These are phyloP conservation scores for Pterobdella sp. DNA, from an alignment of 2,888 invertebrate species.

Conservation along the genomic window DNA sequence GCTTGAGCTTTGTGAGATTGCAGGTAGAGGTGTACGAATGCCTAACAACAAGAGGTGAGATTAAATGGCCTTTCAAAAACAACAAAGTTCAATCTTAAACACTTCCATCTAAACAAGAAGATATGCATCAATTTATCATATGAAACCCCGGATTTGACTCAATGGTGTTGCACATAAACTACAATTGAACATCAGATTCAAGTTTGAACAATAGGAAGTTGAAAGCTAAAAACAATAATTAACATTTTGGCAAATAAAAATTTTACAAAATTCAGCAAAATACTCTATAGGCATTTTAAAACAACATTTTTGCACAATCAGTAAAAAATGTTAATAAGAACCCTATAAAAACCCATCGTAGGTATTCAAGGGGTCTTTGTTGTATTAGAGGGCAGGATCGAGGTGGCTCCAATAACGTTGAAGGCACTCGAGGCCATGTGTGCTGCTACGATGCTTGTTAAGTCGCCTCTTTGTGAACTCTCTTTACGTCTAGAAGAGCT, in stretches of 20 bases:
- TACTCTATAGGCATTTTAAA: neutral
- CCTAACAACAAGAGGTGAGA: too few species aligned
- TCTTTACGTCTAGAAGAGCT: neutral
- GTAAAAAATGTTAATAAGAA: neutral
- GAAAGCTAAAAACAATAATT: neutral
- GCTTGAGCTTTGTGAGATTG: too few species aligned
- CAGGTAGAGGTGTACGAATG: too few species aligned
- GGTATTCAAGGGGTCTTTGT: neutral
- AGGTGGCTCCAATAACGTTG: constrained; percentile 20
- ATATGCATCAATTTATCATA: too few species aligned
- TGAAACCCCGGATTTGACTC: too few species aligned
- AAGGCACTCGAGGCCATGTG: constrained; percentile 17
- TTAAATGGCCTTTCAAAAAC: too few species aligned
- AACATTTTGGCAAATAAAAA: neutral
- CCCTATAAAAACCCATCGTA: neutral
- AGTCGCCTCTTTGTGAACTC: neutral
- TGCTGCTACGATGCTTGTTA: constrained; percentile 20
- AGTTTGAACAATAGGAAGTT: neutral
- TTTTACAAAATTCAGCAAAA: constrained; percentile 4
- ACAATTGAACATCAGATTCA: too few species aligned
- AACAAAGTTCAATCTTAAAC: too few species aligned
- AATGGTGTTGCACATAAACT: too few species aligned
- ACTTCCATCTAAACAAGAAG: too few species aligned
- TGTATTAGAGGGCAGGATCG: constrained; percentile 9
- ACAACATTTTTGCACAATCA: neutral